Evolutionary conservation across 2,113 vertebrate species (phyloP).

Genomic region (Myotis davidii): DNA sequence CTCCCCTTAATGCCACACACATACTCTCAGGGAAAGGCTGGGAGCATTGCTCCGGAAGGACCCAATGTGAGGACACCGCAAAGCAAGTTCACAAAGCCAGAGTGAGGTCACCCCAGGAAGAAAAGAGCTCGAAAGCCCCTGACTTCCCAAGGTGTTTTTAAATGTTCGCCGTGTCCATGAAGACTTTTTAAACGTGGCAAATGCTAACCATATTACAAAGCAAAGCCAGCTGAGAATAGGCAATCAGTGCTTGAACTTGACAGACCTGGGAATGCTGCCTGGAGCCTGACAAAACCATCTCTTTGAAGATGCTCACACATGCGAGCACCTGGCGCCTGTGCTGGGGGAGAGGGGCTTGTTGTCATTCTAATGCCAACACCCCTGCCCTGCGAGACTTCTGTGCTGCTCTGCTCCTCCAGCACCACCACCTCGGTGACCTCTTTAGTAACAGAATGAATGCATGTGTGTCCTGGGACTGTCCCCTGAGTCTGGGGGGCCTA

Average conservation of each 20-base stretch:
- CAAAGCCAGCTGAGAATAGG: background rate
- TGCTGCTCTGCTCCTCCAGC: background rate
- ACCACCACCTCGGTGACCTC: background rate
- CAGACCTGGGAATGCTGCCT: background rate
- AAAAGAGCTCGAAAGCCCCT: background rate
- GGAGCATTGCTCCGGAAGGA: background rate
- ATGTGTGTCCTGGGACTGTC: background rate
- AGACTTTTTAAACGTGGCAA: slow-evolving; percentile 5
- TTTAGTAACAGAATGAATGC: background rate
- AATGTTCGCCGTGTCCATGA: slow-evolving; percentile 11
- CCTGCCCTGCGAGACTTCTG: background rate
- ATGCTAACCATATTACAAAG: slow-evolving; percentile 41
- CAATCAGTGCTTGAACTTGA: slow-evolving; percentile 22
- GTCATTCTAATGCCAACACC: slow-evolving; percentile 32
- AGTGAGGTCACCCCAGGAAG: background rate
- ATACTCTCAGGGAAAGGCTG: background rate
- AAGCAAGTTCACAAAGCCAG: background rate
- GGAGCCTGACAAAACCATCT: slow-evolving; percentile 30
- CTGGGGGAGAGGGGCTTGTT: background rate
- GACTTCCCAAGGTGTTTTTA: background rate
- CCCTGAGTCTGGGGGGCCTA: background rate
- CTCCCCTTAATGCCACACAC: background rate
- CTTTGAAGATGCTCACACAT: background rate
- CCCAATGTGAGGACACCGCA: background rate
- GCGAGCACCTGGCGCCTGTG: background rate